These are phyloP conservation scores for Burhinus bistriatus DNA, from an alignment of 2,113 vertebrate species.

Conservation along the genomic window DNA sequence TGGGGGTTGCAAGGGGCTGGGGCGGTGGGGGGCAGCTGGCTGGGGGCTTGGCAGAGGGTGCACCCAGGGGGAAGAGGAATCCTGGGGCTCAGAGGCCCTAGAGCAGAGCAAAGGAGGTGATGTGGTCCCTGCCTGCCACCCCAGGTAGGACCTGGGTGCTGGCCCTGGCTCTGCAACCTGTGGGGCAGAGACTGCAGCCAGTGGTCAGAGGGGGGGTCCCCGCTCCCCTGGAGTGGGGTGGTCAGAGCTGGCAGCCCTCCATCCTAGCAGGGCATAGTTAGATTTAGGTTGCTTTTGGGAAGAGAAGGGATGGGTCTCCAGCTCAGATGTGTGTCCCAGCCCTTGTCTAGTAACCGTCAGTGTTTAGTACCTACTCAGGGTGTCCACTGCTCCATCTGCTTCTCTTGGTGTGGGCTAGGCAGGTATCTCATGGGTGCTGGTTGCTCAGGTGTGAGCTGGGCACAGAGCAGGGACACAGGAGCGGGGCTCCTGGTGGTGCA, in stretches of 20 bases:
- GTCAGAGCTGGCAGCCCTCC: not conserved
- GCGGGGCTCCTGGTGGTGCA: not conserved
- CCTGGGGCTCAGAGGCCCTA: not conserved
- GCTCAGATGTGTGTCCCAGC: not conserved
- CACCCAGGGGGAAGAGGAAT: not conserved
- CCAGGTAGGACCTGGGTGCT: not conserved
- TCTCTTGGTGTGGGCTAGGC: not conserved
- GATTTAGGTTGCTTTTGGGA: not conserved
- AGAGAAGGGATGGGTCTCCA: not conserved
- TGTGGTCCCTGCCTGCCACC: not conserved
- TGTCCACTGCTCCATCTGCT: no score
- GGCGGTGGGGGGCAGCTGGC: no score
- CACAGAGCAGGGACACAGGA: not conserved
- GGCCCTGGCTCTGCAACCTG: not conserved
- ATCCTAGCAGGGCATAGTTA: not conserved
- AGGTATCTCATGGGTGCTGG: not conserved
- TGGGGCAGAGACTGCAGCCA: not conserved
- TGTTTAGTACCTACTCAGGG: not conserved
- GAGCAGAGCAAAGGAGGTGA: not conserved
- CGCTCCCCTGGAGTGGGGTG: not conserved
- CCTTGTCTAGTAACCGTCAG: not conserved
- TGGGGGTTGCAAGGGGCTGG: not conserved
- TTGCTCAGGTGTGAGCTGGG: not conserved
- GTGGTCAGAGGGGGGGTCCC: no score
- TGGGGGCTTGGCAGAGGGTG: no score